Evolutionary conservation across 2,888 invertebrate species (phyloP), one percentile per base, ranked within the genome.

Genomic region (Callyntrura guangdongensis): DNA sequence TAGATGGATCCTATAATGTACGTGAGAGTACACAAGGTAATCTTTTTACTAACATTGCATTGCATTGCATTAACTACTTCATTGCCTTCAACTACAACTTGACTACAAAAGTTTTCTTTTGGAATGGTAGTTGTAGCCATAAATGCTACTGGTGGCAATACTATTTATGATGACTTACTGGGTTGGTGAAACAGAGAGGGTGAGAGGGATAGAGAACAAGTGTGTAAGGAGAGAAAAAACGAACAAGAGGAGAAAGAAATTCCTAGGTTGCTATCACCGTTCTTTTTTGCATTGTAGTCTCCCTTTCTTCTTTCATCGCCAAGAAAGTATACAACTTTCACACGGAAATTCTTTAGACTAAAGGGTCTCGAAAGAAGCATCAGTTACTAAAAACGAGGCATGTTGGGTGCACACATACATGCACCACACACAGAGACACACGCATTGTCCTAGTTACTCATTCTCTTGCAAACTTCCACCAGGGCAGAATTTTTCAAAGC

Each of bases 311-410:
- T 79, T 79, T 81, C 56, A 45, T 61, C 67, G 27, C 87, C 36
- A 53, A 14, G 64, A 59, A 72, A 86, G 79, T 61, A 45, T 47
- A 72, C 64, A 74, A 64, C 77, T 81, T 69, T 36, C 56, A 74
- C 74, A 87, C 53, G 79, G 77, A 47, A 88, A 82, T 82, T 88
- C 88, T 67, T 88, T 74, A 53, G 83, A 84, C 64, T 79, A 64
- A 83, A 82, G 81, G 90, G 49, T 86, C 81, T 81, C 86, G 86
- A 61, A 86, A 86, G 59, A 85, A 84, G 79, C 59, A 89, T 27
- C 25, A 79, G 91, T 45, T 45, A 47, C 5, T 20, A 49, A 69
- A 67, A 36, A 36, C 36, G 61, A 89, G 86, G 83, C 53, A 77
- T 25, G 1, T 12, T 47, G 20, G 53, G 27, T 56, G 77, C 53